Evolutionary conservation across 2,797 vertebrate genomes (phyloP).

Genomic region (Gobio occitaniae): DNA sequence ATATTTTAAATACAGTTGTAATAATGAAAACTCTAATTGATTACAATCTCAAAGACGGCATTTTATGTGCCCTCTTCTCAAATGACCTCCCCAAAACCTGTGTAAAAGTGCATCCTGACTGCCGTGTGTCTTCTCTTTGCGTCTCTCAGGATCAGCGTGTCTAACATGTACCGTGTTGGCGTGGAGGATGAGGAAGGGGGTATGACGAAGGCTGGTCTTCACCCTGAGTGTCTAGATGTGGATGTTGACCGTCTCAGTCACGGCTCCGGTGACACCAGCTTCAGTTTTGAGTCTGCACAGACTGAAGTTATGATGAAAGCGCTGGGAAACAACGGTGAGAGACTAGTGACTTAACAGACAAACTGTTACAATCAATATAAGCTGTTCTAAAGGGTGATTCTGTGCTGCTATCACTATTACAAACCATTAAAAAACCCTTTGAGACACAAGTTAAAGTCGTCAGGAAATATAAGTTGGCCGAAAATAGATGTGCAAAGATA

Average conservation of each 20-base stretch:
- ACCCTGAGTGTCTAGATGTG: constrained; percentile 84
- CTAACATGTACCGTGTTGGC: constrained; percentile 73
- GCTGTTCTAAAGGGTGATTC: neutral
- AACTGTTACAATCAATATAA: neutral
- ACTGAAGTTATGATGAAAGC: constrained; percentile 96
- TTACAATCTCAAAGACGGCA: neutral
- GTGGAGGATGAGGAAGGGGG: constrained; percentile 79
- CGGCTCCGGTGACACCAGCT: constrained; percentile 88
- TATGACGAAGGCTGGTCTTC: constrained; percentile 76
- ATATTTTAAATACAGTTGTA: too few species aligned
- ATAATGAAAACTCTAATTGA: neutral
- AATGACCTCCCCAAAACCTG: neutral
- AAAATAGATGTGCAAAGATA: too few species aligned
- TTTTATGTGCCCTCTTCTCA: neutral
- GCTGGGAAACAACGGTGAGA: constrained; percentile 80
- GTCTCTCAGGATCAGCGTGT: constrained; percentile 85
- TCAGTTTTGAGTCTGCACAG: constrained; percentile 92
- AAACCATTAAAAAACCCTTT: neutral
- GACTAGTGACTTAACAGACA: neutral
- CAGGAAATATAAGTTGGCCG: too few species aligned
- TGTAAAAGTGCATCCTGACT: neutral
- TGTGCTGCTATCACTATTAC: neutral
- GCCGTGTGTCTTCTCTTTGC: neutral
- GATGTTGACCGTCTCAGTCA: constrained; percentile 86
- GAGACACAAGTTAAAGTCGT: neutral